Conservation (phyloP, 2,888 invertebrate genomes). For the Aspidiotus rigidus region DNA sequence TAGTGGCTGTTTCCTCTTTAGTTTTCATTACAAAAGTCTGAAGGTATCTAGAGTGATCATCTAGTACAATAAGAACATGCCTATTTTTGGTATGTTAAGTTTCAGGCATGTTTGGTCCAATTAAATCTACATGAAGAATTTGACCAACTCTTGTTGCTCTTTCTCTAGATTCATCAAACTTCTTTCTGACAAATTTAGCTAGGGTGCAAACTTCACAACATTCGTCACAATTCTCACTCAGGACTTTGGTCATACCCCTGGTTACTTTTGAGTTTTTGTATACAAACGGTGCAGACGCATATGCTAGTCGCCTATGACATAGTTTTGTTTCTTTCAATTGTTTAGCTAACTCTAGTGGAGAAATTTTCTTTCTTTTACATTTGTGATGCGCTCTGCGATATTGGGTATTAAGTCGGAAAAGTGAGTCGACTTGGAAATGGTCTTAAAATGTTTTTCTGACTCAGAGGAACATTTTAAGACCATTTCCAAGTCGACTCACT, state of each 20-base stretch:
- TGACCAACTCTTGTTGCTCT: neutral
- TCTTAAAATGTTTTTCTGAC: no score
- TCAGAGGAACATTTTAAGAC: no score
- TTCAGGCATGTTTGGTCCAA: neutral
- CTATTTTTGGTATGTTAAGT: neutral
- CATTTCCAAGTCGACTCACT: no score
- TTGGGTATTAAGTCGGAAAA: no score
- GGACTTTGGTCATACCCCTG: no score
- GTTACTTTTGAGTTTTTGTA: neutral
- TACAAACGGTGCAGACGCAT: neutral
- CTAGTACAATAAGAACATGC: neutral
- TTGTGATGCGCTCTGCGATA: no score
- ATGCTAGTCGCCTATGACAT: neutral
- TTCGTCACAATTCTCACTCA: neutral
- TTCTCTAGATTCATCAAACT: slow-evolving; percentile 1
- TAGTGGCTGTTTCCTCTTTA: neutral
- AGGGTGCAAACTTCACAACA: slow-evolving; percentile 1
- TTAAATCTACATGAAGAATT: slow-evolving; percentile 7
- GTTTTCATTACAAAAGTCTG: neutral
- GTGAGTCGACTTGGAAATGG: no score
- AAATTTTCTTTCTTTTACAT: slow-evolving; percentile 3
- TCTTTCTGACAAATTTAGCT: slow-evolving; percentile 4
- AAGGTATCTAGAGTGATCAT: no score
- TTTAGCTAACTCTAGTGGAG: neutral
- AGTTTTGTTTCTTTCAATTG: neutral